Evolutionary conservation across 2,888 invertebrate genomes (phyloP).

Genomic region (Netelia virgata): DNA sequence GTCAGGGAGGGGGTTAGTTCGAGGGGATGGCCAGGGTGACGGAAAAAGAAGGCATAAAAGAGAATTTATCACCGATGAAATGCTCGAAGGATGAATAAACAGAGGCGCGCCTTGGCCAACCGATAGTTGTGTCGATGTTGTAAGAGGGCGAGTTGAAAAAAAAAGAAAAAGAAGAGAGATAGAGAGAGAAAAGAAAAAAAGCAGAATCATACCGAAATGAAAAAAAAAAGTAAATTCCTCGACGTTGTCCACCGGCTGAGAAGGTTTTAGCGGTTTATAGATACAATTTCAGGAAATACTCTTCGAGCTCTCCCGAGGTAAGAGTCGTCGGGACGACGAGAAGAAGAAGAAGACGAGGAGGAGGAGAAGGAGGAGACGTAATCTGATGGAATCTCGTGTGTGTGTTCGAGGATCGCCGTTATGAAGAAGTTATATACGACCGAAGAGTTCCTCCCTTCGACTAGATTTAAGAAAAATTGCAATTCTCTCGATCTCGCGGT

Average conservation of each 20-base stretch:
- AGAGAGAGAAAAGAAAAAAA: too few relatives aligned
- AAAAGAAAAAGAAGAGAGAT: conserved; percentile 38
- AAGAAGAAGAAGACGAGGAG: background rate
- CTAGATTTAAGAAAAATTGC: too few relatives aligned
- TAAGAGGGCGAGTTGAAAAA: conserved; percentile 2
- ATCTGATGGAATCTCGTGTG: background rate
- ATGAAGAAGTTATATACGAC: too few relatives aligned
- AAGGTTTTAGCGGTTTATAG: conserved; percentile 5
- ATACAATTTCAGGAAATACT: conserved; percentile 30
- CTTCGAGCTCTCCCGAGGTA: background rate
- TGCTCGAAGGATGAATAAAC: conserved; percentile 60
- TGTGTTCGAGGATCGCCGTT: too few relatives aligned
- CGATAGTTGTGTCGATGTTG: conserved; percentile 45
- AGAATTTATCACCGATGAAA: conserved; percentile 61
- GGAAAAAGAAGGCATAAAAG: conserved; percentile 20
- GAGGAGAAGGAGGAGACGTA: background rate
- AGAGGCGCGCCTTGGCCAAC: conserved; percentile 57
- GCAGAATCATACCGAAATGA: too few relatives aligned
- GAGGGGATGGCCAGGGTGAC: too few relatives aligned
- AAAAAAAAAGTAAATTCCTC: too few relatives aligned
- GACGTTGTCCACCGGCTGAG: background rate
- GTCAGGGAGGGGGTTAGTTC: background rate
- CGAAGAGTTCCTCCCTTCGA: too few relatives aligned
- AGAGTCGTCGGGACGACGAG: background rate
- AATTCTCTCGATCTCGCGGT: too few relatives aligned